These are phyloP conservation scores for Aphaenogaster floridana DNA, from an alignment of 1,140 invertebrate species.

Conservation along the genomic window DNA sequence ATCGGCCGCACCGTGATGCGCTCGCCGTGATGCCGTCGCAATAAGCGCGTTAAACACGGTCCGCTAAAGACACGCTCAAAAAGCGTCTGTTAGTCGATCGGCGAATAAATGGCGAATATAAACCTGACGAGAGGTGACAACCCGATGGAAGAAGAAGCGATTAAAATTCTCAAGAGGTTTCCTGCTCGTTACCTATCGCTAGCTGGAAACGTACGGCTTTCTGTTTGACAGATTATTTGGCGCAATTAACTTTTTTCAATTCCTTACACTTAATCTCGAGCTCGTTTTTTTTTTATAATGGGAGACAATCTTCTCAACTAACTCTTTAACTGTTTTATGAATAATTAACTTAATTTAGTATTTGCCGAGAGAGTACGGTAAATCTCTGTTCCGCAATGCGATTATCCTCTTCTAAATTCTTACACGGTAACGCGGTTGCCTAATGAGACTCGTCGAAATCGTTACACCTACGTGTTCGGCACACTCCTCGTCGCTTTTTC, in stretches of 20 bases:
- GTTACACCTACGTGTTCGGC: slow-evolving; percentile 20
- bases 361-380: neutral
- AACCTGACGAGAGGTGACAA: slow-evolving; percentile 12
- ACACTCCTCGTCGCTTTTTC: slow-evolving; percentile 18
- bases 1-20: slow-evolving; percentile 77
- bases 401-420: slow-evolving; percentile 33
- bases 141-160: neutral
- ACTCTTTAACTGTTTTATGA: slow-evolving; percentile 81
- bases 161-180: slow-evolving; percentile 12
- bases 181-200: neutral
- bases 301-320: neutral
- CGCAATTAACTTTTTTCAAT: neutral
- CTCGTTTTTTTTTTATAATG: neutral
- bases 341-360: slow-evolving; percentile 81
- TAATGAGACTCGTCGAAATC: slow-evolving; percentile 47
- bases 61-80: neutral
- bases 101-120: slow-evolving; percentile 27
- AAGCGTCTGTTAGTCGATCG: slow-evolving; percentile 30
- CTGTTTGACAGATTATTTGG: neutral
- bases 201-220: neutral
- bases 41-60: slow-evolving; percentile 44
- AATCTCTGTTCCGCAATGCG: slow-evolving; percentile 76
- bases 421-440: slow-evolving; percentile 14
- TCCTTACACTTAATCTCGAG: neutral
- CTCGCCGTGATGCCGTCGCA: slow-evolving; percentile 49